phyloP scores from a whole-genome alignment of 2,113 vertebrate species.

The Elaphurus davidianus region DNA sequence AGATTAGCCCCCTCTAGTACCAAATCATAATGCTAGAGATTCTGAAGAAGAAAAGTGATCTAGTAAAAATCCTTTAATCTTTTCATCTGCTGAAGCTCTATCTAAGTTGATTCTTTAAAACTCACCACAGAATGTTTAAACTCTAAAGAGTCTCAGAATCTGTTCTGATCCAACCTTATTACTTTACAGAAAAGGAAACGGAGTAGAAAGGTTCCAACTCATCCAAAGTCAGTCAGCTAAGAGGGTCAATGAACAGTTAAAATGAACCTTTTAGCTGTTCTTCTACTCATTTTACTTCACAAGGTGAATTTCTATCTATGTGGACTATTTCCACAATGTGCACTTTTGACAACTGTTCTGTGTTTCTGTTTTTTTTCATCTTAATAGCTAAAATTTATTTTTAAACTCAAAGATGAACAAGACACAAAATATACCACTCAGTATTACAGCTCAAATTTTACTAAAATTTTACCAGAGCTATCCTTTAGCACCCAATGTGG shows the following conservation, averaged over 20 bases:
- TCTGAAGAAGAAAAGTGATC: neutral
- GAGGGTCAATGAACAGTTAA: neutral
- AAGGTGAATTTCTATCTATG: neutral
- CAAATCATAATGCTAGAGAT: neutral
- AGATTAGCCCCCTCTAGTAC: neutral
- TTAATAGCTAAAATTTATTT: slow-evolving; percentile 12
- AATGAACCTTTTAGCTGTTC: neutral
- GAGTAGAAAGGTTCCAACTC: neutral
- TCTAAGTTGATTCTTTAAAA: neutral
- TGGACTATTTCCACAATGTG: neutral
- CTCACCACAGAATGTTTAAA: neutral
- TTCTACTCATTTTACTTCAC: neutral
- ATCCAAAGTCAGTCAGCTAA: neutral
- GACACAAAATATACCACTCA: neutral
- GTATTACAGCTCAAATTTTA: neutral
- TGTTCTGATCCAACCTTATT: neutral
- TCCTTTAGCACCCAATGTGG: neutral
- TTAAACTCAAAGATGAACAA: slow-evolving; percentile 18
- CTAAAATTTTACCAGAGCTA: neutral
- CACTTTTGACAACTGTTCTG: neutral
- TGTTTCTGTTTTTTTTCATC: neutral
- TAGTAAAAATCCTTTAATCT: neutral
- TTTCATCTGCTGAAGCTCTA: neutral
- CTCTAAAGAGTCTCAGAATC: neutral
- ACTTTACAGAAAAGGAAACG: neutral